phyloP scores from a whole-genome alignment of 2,113 vertebrate species.

The Petromus typicus region DNA sequence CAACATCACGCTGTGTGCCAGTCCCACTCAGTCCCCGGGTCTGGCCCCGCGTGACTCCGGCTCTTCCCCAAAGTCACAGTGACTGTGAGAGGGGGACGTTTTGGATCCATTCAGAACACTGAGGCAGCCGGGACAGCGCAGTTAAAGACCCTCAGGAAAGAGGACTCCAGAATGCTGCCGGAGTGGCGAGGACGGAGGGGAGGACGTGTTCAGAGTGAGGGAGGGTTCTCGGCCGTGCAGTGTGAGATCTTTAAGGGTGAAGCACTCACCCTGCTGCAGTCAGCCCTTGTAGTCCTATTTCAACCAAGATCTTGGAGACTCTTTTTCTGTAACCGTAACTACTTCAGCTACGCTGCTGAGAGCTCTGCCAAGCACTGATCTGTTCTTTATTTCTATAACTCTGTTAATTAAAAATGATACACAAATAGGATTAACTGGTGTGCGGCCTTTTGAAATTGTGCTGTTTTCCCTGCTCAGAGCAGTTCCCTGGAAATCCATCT shows the following conservation, averaged over 20 bases:
- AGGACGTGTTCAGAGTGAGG: not conserved
- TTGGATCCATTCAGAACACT: not conserved
- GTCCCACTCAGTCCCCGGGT: not conserved
- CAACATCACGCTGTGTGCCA: not conserved
- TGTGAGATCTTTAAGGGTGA: not conserved
- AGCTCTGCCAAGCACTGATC: not conserved
- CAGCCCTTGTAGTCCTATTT: not conserved
- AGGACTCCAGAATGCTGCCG: not conserved
- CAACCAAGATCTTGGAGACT: not conserved
- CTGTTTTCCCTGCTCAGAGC: too few relatives aligned
- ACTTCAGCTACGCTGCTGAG: not conserved
- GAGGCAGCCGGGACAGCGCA: not conserved
- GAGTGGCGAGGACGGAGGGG: not conserved
- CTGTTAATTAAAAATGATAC: not conserved
- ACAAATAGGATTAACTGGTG: not conserved
- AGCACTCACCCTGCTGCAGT: not conserved
- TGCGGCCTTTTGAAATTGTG: not conserved
- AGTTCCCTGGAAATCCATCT: not conserved
- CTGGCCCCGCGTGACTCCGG: not conserved
- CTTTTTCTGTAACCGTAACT: not conserved
- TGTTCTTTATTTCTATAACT: not conserved
- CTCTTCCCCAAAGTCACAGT: not conserved
- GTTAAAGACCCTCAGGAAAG: not conserved
- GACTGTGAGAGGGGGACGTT: not conserved
- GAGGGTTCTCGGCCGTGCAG: not conserved